Conservation (phyloP, 2,888 invertebrate species). For the Sepiola atlantica region DNA sequence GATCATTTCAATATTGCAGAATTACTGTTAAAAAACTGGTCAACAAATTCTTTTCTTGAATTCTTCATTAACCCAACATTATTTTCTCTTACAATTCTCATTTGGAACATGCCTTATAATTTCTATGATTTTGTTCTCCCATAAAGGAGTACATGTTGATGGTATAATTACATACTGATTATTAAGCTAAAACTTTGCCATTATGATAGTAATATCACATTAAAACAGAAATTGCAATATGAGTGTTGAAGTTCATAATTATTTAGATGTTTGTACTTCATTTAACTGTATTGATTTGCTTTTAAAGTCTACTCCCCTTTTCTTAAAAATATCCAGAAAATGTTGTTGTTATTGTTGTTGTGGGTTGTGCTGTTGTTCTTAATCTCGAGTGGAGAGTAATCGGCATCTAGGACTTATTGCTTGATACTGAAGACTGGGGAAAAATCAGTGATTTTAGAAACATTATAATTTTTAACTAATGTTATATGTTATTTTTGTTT, state of each 20-base stretch:
- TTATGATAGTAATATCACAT: background rate
- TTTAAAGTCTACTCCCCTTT: background rate
- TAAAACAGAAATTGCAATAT: background rate
- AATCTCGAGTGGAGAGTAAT: too few species aligned
- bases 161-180: background rate
- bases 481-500: too few species aligned
- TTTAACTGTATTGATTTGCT: background rate
- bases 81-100: background rate
- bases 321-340: background rate
- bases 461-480: too few species aligned
- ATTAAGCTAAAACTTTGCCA: background rate
- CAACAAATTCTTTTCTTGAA: background rate
- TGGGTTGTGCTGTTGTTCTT: too few species aligned
- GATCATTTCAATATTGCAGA: background rate
- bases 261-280: background rate
- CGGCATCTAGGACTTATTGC: too few species aligned
- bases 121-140: background rate
- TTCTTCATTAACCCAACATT: slow-evolving; percentile 6
- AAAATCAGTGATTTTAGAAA: too few species aligned
- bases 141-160: background rate
- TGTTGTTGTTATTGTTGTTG: too few species aligned
- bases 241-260: background rate
- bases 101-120: background rate
- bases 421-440: too few species aligned
- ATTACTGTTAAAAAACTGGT: background rate